Base-by-base conservation (phyloP, 2,888 invertebrate genomes). In the Hydrotaea diabolus region DNA sequence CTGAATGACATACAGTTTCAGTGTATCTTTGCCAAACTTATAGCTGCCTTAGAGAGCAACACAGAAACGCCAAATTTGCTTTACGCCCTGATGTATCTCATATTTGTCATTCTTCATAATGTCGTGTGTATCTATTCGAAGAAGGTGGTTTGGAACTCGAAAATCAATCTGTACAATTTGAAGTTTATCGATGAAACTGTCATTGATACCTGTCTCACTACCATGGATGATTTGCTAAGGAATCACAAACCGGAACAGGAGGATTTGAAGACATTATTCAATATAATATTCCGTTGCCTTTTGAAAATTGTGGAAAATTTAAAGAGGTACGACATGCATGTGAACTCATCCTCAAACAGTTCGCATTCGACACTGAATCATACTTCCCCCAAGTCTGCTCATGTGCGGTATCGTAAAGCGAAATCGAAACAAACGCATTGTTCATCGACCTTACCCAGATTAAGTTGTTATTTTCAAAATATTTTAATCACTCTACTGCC, bases 401-500 rank as follows among this genome's bases (percentile, higher is more conserved):
- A 86, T 73, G 78, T 69, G 69, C 79, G 85, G 19, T 87, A 86
- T 46, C 82, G 86, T 15, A 87, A 87, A 81, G n/a, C 81, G 26
- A 86, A 88, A 2, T 85, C 86, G 13, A 88, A 86, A 15, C 91
- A 90, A 80, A 57, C 89, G 8, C 91, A 91, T 72, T 90, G 90
- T 59, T 39, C 78, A 64, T 72, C 86, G 5, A 84, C 86, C 13
- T 77, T 75, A 77, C 83, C 81, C 8, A 88, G 88, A 2, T 81
- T 91, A 2, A 89, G 90, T 36, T 92, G 92, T 53, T 90, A 89
- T 46, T 90, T 92, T 74, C 92, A 92, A 85, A 89, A 90, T 43
- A 88, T 90, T 31, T 86, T 92, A 0, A 87, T 92, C 5, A 88
- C 88, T 21, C 86, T 91, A 43, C 53, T 91, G 78, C 88, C 89